Conservation (phyloP, 2,797 vertebrate genomes). For the Sylvia borin region DNA sequence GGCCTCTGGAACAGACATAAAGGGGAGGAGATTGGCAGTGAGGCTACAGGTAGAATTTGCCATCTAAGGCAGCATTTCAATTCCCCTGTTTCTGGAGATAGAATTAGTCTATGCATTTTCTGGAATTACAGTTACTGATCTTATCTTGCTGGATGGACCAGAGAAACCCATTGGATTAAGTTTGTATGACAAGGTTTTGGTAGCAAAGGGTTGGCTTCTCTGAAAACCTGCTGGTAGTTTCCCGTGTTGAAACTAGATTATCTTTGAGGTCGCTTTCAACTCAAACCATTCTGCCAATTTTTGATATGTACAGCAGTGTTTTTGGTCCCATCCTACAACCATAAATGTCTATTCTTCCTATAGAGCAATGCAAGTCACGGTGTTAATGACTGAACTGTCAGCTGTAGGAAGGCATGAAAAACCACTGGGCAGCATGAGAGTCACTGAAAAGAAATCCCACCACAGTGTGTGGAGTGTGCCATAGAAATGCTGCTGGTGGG, state of each 20-base stretch:
- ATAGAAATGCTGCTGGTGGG: neutral
- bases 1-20: neutral
- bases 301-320: neutral
- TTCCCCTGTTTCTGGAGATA: neutral
- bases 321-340: neutral
- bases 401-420: neutral
- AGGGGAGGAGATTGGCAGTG: neutral
- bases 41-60: neutral
- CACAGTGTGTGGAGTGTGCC: neutral
- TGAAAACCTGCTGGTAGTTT: neutral
- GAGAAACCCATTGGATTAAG: neutral
- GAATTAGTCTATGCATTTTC: neutral
- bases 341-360: neutral
- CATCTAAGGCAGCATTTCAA: neutral
- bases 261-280: neutral
- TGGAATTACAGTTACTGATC: neutral
- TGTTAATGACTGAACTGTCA: neutral
- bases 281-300: neutral
- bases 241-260: neutral
- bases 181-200: neutral
- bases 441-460: neutral
- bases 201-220: neutral
- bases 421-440: neutral
- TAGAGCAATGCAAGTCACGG: neutral
- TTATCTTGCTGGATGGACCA: neutral